Percentiles rank a stretch among this genome's conserved stretches.
Evolutionary conservation across 2,888 invertebrate genomes (phyloP).

Genomic region (Caenorhabditis sp.): DNA sequence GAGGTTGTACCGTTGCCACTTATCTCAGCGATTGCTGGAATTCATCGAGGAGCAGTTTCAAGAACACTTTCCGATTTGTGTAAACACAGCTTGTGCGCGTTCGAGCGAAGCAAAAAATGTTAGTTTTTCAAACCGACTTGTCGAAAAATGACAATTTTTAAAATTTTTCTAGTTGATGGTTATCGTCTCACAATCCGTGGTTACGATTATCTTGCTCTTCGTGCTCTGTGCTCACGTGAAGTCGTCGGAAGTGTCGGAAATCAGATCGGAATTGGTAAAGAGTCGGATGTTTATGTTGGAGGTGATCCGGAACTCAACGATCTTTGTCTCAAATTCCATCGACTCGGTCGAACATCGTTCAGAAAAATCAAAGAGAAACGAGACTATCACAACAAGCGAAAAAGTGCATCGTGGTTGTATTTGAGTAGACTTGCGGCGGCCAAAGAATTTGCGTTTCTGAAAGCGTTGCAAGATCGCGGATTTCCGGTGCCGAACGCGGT

Average conservation of each 20-base stretch:
- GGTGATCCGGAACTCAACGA: constrained; percentile 73
- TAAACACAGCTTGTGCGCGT: constrained; percentile 87
- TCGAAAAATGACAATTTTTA: too few species aligned
- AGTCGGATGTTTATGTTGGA: constrained; percentile 77
- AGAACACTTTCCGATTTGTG: constrained; percentile 88
- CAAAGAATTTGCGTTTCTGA: constrained; percentile 92
- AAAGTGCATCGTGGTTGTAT: constrained; percentile 90
- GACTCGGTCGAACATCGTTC: constrained; percentile 93
- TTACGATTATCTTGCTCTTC: constrained; percentile 94
- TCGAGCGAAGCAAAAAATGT: constrained; percentile 93
- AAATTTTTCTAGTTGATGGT: constrained; percentile 83
- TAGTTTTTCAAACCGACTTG: too few species aligned
- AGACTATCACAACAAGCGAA: constrained; percentile 92
- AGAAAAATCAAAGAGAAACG: constrained; percentile 92
- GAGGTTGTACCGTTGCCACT: constrained; percentile 90
- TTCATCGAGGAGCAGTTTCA: constrained; percentile 88
- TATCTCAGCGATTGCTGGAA: constrained; percentile 89
- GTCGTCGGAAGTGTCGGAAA: constrained; percentile 83
- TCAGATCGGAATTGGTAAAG: constrained; percentile 98
- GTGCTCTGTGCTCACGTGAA: constrained; percentile 76
- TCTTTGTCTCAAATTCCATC: constrained; percentile 82
- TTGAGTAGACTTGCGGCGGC: constrained; percentile 89
- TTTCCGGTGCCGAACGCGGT: constrained; percentile 95
- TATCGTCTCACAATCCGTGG: constrained; percentile 93
- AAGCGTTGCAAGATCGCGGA: constrained; percentile 79